Base-by-base conservation (phyloP, 2,888 invertebrate genomes). In the Diplolepis rosae region DNA sequence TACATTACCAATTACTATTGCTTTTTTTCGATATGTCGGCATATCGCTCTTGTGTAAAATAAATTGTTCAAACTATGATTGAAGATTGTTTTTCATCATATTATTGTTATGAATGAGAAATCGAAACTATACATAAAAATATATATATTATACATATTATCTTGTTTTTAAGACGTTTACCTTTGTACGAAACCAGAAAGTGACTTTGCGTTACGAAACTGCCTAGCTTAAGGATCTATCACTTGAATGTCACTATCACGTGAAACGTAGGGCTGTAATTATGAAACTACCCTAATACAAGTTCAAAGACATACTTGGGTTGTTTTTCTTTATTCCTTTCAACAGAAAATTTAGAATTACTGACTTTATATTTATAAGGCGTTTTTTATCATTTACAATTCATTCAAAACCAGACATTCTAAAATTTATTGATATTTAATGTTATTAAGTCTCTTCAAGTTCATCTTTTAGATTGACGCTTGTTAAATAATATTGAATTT, bases 21-120 rank as follows among this genome's bases (percentile, higher is more conserved):
- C 50, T 42, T 65, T 78, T 80, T 82, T 83, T 81, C 83, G 81
- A 80, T 82, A 84, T 82, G 84, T 84, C 84, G 79, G 77, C 85
- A 79, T 84, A 83, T 84, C 35, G 24, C 7, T 61, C 83, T 85
- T 87, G 83, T 87, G 87, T 88, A 88, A 87, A 86, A 87, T 87
- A 86, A 84, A 88, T 87, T 85, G 86, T 88, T 88, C 87, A 86
- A 84, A 87, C 76, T 73, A 80, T 83, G 77, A 73, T 73, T 69
- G 72, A 80, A 72, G 68, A 73, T 77, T 79, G 78, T 82, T 79
- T 83, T 84, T 82, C 76, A 81, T 80, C 78, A 79, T 82, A 80
- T 77, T 79, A 77, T 82, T 83, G 79, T 82, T 83, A 79, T 76
- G 78, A 74, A 80, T 79, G 70, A 75, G 45, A 75, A 42, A 73